Percentiles rank a stretch among this genome's conserved stretches.
These are phyloP conservation scores for Hippocampus kuda DNA, from an alignment of 2,797 vertebrate genomes.

Conservation along the genomic window DNA sequence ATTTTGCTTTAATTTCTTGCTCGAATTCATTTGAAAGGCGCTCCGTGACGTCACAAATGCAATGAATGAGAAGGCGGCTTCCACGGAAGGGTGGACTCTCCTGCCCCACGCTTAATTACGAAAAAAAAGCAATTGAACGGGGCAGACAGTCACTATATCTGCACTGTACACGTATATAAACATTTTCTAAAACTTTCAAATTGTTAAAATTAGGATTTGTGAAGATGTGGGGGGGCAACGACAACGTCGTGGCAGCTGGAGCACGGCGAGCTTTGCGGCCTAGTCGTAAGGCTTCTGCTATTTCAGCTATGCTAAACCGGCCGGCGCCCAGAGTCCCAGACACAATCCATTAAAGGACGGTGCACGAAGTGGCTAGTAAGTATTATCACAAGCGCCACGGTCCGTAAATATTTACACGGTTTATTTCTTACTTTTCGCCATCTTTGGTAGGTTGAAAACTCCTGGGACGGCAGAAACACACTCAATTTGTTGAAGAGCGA, in stretches of 20 bases:
- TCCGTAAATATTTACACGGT: neutral
- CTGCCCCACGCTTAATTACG: neutral
- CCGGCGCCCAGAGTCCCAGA: constrained; percentile 6
- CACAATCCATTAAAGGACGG: neutral
- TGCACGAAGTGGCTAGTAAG: constrained; percentile 1
- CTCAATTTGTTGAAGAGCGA: constrained; percentile 78
- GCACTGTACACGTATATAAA: neutral
- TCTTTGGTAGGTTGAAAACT: constrained; percentile 79
- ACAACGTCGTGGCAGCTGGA: neutral
- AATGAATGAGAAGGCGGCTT: neutral
- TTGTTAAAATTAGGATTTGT: neutral
- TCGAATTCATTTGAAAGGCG: neutral
- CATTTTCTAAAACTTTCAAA: neutral
- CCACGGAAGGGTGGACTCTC: neutral
- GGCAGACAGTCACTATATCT: neutral
- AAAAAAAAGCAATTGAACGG: neutral
- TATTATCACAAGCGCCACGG: neutral
- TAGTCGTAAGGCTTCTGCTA: constrained; percentile 32
- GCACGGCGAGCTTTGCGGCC: constrained; percentile 29
- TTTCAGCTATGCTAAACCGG: neutral
- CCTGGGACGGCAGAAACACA: constrained; percentile 82
- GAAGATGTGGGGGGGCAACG: neutral
- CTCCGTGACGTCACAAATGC: neutral
- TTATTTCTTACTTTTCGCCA: constrained; percentile 72
- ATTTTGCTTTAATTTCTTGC: neutral